These are phyloP conservation scores for Stegophylla sp. DNA, from an alignment of 2,888 invertebrate genomes.

Conservation along the genomic window DNA sequence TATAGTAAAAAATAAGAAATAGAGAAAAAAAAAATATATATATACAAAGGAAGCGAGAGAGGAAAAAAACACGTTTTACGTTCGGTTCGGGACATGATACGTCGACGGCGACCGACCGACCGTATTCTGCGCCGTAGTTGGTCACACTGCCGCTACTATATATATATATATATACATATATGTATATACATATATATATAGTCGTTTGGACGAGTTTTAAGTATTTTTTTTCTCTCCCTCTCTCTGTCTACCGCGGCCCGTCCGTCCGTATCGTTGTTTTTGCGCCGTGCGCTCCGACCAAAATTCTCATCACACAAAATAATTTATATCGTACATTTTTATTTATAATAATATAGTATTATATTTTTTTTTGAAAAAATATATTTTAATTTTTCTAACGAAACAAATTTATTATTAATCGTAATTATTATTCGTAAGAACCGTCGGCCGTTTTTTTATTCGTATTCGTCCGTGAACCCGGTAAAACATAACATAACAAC, in stretches of 20 bases:
- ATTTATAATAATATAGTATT: not conserved
- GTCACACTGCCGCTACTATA: constrained; percentile 52
- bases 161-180: constrained; percentile 12
- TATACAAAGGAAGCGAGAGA: constrained; percentile 25
- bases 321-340: constrained; percentile 16
- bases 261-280: constrained; percentile 59
- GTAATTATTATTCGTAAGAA: not conserved
- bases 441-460: constrained; percentile 10
- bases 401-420: constrained; percentile 17
- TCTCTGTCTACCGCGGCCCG: constrained; percentile 59
- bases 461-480: not conserved
- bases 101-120: constrained; percentile 3
- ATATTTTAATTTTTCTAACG: not conserved
- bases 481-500: constrained; percentile 10
- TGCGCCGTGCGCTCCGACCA: constrained; percentile 59
- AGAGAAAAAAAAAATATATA: constrained; percentile 8
- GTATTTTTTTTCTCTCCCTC: constrained; percentile 44
- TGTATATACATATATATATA: not conserved
- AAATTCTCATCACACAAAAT: constrained; percentile 14
- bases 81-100: constrained; percentile 8
- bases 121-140: constrained; percentile 39
- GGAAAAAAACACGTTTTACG: constrained; percentile 40
- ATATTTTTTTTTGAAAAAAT: constrained; percentile 7
- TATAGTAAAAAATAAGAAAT: constrained; percentile 11
- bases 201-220: constrained; percentile 49